Conservation (phyloP, 1,140 invertebrate genomes). For the Subanguina moxae region DNA sequence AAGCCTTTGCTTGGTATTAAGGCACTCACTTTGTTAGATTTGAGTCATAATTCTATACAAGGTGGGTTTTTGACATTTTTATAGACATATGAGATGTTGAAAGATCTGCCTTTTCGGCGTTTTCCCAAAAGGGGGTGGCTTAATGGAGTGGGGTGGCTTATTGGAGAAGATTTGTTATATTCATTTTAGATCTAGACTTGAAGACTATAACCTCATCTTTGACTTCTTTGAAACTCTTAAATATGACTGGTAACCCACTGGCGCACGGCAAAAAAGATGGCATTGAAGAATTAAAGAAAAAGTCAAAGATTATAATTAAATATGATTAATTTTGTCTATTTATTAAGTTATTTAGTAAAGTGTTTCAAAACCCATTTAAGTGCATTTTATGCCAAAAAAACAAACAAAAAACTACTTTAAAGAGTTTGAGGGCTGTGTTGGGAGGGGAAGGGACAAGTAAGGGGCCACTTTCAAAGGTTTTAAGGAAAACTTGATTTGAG, state of each 20-base stretch:
- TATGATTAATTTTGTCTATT: not conserved
- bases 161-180: not conserved
- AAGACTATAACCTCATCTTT: constrained; percentile 20
- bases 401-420: too few relatives aligned
- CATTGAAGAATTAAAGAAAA: not conserved
- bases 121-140: not conserved
- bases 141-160: too few relatives aligned
- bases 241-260: constrained; percentile 34
- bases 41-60: constrained; percentile 43
- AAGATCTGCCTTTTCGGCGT: not conserved
- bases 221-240: constrained; percentile 36
- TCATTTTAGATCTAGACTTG: constrained; percentile 41
- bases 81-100: not conserved
- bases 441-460: too few relatives aligned
- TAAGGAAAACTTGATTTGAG: too few relatives aligned
- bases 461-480: too few relatives aligned
- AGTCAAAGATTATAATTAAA: not conserved
- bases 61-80: constrained; percentile 19
- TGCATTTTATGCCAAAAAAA: too few relatives aligned
- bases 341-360: too few relatives aligned
- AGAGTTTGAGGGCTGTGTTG: too few relatives aligned
- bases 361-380: too few relatives aligned
- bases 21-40: constrained; percentile 38
- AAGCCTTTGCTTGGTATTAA: constrained; percentile 27
- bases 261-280: not conserved